Conservation (phyloP, 2,888 invertebrate species). For the Crioceris asparagi region DNA sequence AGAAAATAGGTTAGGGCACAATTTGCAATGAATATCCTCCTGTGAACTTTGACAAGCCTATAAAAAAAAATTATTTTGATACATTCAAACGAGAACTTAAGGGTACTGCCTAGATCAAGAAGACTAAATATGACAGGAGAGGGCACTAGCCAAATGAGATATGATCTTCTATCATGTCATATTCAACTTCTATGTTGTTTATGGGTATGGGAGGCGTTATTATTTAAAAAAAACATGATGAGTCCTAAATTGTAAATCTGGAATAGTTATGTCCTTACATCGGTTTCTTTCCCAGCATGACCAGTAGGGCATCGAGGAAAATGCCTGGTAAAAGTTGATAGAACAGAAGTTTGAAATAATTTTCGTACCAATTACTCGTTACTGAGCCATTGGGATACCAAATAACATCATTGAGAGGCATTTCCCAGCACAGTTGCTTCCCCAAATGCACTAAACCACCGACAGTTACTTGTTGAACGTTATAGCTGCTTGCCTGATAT, state of each 20-base stretch:
- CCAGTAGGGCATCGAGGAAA: conserved; percentile 55
- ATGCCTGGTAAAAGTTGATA: conserved; percentile 73
- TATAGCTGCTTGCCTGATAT: conserved; percentile 72
- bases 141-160: no score
- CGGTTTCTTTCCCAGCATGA: conserved; percentile 56
- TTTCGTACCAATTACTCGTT: conserved; percentile 47
- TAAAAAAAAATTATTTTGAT: conserved; percentile 16
- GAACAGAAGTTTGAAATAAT: conserved; percentile 57
- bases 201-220: no score
- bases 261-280: conserved; percentile 39
- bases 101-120: no score
- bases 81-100: no score
- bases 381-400: conserved; percentile 55
- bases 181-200: no score
- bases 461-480: conserved; percentile 56
- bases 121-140: no score
- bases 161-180: no score
- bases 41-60: conserved; percentile 69
- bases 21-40: conserved; percentile 65
- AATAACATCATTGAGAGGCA: conserved; percentile 60
- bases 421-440: conserved; percentile 39
- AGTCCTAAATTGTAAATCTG: neutral
- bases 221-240: neutral
- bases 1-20: conserved; percentile 63
- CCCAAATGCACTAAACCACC: conserved; percentile 47